A percentile compares a stretch with the other conserved stretches of the same genome.
These are phyloP conservation scores for Cremastinae sp. DNA, from an alignment of 2,888 invertebrate species.

Conservation along the genomic window DNA sequence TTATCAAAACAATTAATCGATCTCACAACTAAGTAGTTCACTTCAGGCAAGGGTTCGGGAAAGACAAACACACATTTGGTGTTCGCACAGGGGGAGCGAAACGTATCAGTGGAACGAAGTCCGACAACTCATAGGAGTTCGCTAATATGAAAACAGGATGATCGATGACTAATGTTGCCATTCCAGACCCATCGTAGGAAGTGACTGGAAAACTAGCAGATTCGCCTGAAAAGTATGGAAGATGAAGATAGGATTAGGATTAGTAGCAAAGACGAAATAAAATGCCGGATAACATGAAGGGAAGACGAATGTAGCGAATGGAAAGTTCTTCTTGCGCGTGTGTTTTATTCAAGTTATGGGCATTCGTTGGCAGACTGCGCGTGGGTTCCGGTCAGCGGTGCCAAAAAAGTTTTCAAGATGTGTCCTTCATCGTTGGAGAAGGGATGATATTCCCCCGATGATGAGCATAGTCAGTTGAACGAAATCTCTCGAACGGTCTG, in stretches of 20 bases:
- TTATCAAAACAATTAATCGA: not conserved
- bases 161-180: too few species aligned
- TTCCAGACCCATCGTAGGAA: not conserved
- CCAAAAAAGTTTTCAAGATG: constrained; percentile 55
- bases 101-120: too few species aligned
- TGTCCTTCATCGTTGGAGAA: constrained; percentile 21
- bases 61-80: too few species aligned
- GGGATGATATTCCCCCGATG: constrained; percentile 7
- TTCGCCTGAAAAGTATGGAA: not conserved
- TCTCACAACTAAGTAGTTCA: too few species aligned
- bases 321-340: constrained; percentile 12
- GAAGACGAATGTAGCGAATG: constrained; percentile 1
- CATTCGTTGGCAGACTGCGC: constrained; percentile 1
- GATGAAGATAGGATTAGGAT: not conserved
- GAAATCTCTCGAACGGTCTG: constrained; percentile 32
- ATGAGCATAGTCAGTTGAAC: constrained; percentile 47
- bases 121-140: too few species aligned
- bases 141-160: too few species aligned
- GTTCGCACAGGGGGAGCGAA: too few species aligned
- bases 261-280: constrained; percentile 12
- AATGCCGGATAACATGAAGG: constrained; percentile 5
- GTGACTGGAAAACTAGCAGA: not conserved
- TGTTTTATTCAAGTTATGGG: constrained; percentile 37
- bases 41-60: not conserved
- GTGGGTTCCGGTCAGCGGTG: constrained; percentile 43